These are phyloP conservation scores for Polydrusus pterygomalis DNA, from an alignment of 2,888 invertebrate species.

Conservation along the genomic window DNA sequence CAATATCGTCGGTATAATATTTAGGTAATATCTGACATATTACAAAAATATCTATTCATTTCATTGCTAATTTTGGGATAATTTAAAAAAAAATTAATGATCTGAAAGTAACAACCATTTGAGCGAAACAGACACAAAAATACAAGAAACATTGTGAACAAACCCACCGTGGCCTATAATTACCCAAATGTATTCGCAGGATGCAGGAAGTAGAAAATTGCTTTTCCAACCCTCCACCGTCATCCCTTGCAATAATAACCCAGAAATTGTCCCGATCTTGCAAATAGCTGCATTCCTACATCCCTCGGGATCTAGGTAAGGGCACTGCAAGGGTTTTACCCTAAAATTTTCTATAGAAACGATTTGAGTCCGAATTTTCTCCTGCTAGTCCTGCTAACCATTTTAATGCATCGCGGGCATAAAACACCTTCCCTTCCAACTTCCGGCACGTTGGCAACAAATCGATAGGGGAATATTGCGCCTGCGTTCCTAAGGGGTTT, in stretches of 20 bases:
- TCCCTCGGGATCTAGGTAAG: constrained; percentile 22
- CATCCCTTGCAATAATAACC: constrained; percentile 14
- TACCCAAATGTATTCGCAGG: not conserved
- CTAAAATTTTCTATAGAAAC: constrained; percentile 25
- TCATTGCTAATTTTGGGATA: too few relatives aligned
- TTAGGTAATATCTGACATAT: too few relatives aligned
- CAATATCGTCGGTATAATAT: too few relatives aligned
- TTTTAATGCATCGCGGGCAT: constrained; percentile 57
- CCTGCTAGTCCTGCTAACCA: constrained; percentile 40
- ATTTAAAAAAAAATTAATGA: too few relatives aligned
- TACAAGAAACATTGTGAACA: too few relatives aligned
- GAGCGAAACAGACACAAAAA: too few relatives aligned
- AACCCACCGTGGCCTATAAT: too few relatives aligned
- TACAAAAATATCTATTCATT: too few relatives aligned
- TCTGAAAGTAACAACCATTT: too few relatives aligned
- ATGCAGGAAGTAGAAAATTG: constrained; percentile 14
- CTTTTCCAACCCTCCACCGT: not conserved
- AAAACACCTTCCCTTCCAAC: constrained; percentile 57
- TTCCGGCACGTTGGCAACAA: constrained; percentile 54
- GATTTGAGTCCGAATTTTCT: constrained; percentile 23
- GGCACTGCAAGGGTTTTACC: constrained; percentile 24
- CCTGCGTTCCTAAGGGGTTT: constrained; percentile 40
- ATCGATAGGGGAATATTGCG: constrained; percentile 58
- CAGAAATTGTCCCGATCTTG: constrained; percentile 12
- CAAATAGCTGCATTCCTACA: constrained; percentile 18